Evolutionary conservation across 1,140 invertebrate species (phyloP).

Genomic region (Leptinotarsa texana): DNA sequence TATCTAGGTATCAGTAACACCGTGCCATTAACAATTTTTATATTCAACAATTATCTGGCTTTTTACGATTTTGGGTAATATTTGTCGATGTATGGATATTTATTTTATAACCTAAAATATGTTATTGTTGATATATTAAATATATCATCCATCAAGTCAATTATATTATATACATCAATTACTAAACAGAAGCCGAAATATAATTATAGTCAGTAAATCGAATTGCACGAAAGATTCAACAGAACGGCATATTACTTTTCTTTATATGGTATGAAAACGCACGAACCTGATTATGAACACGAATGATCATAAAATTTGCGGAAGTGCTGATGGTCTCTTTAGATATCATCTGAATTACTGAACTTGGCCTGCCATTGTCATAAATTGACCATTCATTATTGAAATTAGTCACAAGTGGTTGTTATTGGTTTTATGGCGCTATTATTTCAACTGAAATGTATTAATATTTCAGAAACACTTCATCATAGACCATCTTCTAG

Average conservation of each 20-base stretch:
- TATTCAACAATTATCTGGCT: too few species aligned
- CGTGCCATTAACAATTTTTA: too few species aligned
- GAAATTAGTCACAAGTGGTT: background rate
- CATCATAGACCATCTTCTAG: too few species aligned
- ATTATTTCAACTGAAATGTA: background rate
- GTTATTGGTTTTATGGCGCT: background rate
- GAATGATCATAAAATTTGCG: background rate
- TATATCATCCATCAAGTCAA: too few species aligned
- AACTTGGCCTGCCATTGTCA: background rate
- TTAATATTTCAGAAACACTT: background rate
- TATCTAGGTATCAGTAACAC: too few species aligned
- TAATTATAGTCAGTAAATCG: background rate
- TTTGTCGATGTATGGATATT: too few species aligned
- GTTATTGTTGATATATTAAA: too few species aligned
- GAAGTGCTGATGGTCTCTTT: background rate
- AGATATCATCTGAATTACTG: constrained; percentile 2
- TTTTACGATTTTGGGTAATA: too few species aligned
- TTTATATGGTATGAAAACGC: constrained; percentile 1
- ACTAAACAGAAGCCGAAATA: background rate
- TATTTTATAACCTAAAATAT: too few species aligned
- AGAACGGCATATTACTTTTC: background rate
- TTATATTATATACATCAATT: too few species aligned
- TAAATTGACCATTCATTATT: background rate
- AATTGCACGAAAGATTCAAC: background rate
- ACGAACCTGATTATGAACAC: background rate